Evolutionary conservation across 1,140 invertebrate species (phyloP), one percentile per base, ranked within the genome.

Genomic region (Plutomurus gul): DNA sequence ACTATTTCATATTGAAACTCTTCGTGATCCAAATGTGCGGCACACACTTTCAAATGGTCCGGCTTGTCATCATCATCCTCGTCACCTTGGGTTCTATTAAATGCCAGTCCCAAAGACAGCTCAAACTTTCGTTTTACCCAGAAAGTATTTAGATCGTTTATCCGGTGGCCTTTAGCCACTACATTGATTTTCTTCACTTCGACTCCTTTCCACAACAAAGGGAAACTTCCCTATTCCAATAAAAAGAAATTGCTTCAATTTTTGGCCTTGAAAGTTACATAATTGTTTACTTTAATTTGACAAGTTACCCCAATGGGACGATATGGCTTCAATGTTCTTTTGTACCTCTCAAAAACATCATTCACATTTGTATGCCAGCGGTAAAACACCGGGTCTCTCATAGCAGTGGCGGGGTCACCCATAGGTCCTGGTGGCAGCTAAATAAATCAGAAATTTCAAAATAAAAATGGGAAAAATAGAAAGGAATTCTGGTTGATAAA

Each of bases 371-470:
- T 37, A 40, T 78, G 77, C 77, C 77, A 78, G 4, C 70, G 33
- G 30, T 73, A 78, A 73, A 78, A 78, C 11, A 74, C n/a, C 4
- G 49, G 40, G 33, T 78, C 77, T 37, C 77, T 27, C 77, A 78
- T 78, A 16, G 70, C 46, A 4, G 70, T 37, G 3, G 56, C 47
- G 0, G 76, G 22, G 22, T 77, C 76, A 0, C 37, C 76, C 76
- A 77, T 77, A 8, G 40, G 25, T 3, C 76, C 76, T 3, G 76
- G 76, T 0, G 73, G 73, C 4, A 75, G 25, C 73, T 75, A 36
- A n/a, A 3, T n/a, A 49, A n/a, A n/a, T n/a, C n/a, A n/a, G n/a
- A n/a, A n/a, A n/a, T n/a, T n/a, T n/a, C n/a, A n/a, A n/a, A n/a
- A n/a, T n/a, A n/a, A n/a, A n/a, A n/a, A n/a, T n/a, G n/a, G n/a